A percentile compares a stretch with the other conserved stretches of the same genome.
Conservation (phyloP, 2,888 invertebrate genomes). For the Pristionchus exspectatus region DNA sequence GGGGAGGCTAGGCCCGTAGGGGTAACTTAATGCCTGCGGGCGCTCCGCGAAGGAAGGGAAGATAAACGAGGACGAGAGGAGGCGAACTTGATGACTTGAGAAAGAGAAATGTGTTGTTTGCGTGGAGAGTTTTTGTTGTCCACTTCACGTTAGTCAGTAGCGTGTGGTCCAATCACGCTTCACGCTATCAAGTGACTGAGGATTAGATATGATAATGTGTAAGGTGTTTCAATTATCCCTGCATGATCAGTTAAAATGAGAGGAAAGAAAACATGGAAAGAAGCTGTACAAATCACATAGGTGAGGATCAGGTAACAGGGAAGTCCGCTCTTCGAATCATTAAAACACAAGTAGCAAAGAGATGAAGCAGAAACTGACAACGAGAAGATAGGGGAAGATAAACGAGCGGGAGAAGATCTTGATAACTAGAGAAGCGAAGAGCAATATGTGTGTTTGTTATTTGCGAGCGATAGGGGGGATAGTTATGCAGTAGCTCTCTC, state of each 20-base stretch:
- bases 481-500: background rate
- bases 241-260: too few relatives aligned
- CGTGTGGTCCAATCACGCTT: background rate
- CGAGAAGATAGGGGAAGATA: background rate
- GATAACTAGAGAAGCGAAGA: too few relatives aligned
- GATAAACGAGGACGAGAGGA: slow-evolving; percentile 14
- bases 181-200: background rate
- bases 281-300: too few relatives aligned
- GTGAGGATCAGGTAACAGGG: too few relatives aligned
- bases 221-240: too few relatives aligned
- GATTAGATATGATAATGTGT: too few relatives aligned
- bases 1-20: slow-evolving; percentile 13
- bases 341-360: too few relatives aligned
- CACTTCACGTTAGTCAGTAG: background rate
- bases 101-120: slow-evolving; percentile 5
- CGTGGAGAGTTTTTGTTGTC: background rate
- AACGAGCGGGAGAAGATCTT: background rate
- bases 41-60: background rate
- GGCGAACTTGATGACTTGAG: slow-evolving; percentile 1
- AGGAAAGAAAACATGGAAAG: too few relatives aligned
- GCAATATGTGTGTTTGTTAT: background rate
- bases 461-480: background rate
- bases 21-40: slow-evolving; percentile 11
- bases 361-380: too few relatives aligned
- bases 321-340: too few relatives aligned